Conservation (phyloP, 2,113 vertebrate species). For the Perca schrenkii region DNA sequence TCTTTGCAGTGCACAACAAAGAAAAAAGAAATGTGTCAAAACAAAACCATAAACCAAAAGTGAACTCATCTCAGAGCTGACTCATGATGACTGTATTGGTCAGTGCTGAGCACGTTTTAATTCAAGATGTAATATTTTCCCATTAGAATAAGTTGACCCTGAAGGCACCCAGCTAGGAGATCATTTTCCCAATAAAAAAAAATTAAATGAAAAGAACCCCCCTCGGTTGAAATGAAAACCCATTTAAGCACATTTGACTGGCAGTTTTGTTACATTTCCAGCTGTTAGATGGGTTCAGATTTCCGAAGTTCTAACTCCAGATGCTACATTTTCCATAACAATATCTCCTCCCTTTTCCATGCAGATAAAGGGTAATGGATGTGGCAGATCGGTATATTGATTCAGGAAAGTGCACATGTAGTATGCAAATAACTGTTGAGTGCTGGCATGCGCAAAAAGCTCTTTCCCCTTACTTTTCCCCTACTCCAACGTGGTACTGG, state of each 20-base stretch:
- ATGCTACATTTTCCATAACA: slow-evolving; percentile 24
- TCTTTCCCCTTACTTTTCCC: slow-evolving; percentile 21
- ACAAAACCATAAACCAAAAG: neutral
- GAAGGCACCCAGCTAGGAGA: slow-evolving; percentile 51
- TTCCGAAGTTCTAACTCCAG: slow-evolving; percentile 11
- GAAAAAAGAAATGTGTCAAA: slow-evolving; percentile 16
- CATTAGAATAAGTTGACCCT: slow-evolving; percentile 73
- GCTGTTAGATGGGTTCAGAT: slow-evolving; percentile 28
- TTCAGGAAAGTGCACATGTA: slow-evolving; percentile 17
- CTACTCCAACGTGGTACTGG: slow-evolving; percentile 29
- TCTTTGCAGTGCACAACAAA: slow-evolving; percentile 7
- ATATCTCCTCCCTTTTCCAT: slow-evolving; percentile 32
- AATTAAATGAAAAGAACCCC: slow-evolving; percentile 55
- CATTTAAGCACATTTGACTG: slow-evolving; percentile 59
- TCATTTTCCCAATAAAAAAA: slow-evolving; percentile 56
- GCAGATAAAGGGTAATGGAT: slow-evolving; percentile 50
- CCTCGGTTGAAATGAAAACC: slow-evolving; percentile 62
- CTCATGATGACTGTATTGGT: slow-evolving; percentile 43
- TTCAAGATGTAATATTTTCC: slow-evolving; percentile 76
- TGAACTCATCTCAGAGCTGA: slow-evolving; percentile 36
- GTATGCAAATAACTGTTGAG: slow-evolving; percentile 53
- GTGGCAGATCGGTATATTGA: slow-evolving; percentile 48
- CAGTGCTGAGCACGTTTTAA: slow-evolving; percentile 66
- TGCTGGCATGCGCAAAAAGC: slow-evolving; percentile 52
- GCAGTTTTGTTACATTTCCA: slow-evolving; percentile 30